Conservation (phyloP, 2,888 invertebrate species). For the Embidobia sp. region DNA sequence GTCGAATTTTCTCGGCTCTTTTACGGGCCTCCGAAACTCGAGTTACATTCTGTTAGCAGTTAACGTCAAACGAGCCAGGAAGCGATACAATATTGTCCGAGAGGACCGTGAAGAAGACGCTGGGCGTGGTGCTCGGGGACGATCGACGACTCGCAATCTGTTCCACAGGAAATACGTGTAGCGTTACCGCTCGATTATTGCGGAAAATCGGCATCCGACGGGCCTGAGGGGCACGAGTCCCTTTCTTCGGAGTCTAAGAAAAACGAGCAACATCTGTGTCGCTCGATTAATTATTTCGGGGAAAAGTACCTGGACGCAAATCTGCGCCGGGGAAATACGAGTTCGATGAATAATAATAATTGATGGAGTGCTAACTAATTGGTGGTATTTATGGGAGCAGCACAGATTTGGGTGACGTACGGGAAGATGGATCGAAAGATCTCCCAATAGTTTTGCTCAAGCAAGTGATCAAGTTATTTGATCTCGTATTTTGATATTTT, state of each 20-base stretch:
- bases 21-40: conserved; percentile 53
- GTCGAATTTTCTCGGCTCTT: conserved; percentile 69
- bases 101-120: conserved; percentile 65
- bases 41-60: conserved; percentile 62
- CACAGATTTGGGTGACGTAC: too few species aligned
- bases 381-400: too few species aligned
- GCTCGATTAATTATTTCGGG: conserved; percentile 16
- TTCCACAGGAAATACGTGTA: conserved; percentile 67
- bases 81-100: conserved; percentile 73
- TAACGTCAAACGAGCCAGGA: conserved; percentile 60
- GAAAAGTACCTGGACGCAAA: conserved; percentile 12
- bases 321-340: too few species aligned
- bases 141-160: conserved; percentile 62
- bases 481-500: too few species aligned
- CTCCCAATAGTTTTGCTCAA: too few species aligned
- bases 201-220: conserved; percentile 50
- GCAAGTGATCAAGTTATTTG: too few species aligned
- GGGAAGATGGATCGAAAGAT: too few species aligned
- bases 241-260: conserved; percentile 24
- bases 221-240: conserved; percentile 17
- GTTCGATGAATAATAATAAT: too few species aligned
- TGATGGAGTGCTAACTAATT: too few species aligned
- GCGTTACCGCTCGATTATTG: conserved; percentile 65
- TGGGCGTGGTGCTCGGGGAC: conserved; percentile 68
- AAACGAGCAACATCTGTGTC: conserved; percentile 47